Conservation (phyloP, 1,140 invertebrate species). For the Pseudomyrmex gracilis region DNA sequence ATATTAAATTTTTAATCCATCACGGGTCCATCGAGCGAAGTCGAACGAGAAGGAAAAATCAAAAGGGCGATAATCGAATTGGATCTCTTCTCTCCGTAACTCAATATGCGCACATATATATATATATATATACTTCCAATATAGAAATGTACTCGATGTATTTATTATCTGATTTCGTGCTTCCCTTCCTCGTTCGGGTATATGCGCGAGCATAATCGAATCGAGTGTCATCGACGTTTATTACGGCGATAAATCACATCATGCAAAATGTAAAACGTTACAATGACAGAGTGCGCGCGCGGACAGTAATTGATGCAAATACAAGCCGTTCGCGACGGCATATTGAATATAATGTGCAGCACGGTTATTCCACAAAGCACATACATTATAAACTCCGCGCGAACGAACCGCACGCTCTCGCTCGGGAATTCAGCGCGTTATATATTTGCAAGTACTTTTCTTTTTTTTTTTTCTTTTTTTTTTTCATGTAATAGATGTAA, state of each 20-base stretch:
- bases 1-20: slow-evolving; percentile 64
- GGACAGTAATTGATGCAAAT: slow-evolving; percentile 19
- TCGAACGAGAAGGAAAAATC: slow-evolving; percentile 8
- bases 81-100: neutral
- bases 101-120: neutral
- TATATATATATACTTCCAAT: too few relatives aligned
- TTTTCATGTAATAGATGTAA: slow-evolving; percentile 2
- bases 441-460: slow-evolving; percentile 12
- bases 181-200: too few relatives aligned
- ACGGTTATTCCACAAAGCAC: neutral
- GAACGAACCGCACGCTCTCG: neutral
- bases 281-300: neutral
- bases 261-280: slow-evolving; percentile 3
- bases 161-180: slow-evolving; percentile 3
- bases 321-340: neutral
- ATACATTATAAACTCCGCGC: neutral
- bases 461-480: neutral
- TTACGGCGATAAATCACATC: slow-evolving; percentile 16
- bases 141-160: neutral
- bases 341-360: neutral
- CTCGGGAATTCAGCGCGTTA: neutral
- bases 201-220: neutral
- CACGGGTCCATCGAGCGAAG: neutral
- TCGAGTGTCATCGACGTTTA: slow-evolving; percentile 19
- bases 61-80: neutral